Conservation (phyloP, 1,140 invertebrate genomes). For the Bilobella aurantiaca region DNA sequence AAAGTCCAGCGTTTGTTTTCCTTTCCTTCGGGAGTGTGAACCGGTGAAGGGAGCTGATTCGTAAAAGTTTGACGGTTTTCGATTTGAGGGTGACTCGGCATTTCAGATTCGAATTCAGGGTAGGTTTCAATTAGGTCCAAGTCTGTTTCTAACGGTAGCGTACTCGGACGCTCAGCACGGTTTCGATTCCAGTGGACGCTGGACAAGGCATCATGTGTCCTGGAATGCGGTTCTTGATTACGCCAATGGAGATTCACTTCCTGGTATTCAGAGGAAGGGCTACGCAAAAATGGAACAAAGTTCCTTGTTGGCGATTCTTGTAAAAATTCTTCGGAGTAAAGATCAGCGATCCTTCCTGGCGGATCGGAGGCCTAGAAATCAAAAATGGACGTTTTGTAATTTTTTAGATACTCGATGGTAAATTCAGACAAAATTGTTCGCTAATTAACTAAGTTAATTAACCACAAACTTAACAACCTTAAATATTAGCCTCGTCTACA, state of each 20-base stretch:
- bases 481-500: too few relatives aligned
- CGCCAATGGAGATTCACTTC: background rate
- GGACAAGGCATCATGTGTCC: background rate
- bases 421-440: too few relatives aligned
- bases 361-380: background rate
- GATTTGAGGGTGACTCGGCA: background rate
- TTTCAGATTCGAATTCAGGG: background rate
- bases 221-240: background rate
- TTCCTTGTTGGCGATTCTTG: background rate
- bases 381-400: background rate
- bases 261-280: background rate
- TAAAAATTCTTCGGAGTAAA: too few relatives aligned
- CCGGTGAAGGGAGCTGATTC: background rate
- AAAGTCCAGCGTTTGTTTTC: conserved; percentile 31
- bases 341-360: too few relatives aligned
- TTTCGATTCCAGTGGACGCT: background rate
- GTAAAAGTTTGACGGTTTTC: background rate
- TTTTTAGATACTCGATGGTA: too few relatives aligned
- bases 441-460: too few relatives aligned
- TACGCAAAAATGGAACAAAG: background rate
- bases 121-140: background rate
- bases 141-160: too few relatives aligned
- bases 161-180: too few relatives aligned
- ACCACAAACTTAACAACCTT: too few relatives aligned
- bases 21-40: background rate